Evolutionary conservation across 1,140 invertebrate species (phyloP), one percentile per base, ranked within the genome.

Genomic region (Drosophila orosa): DNA sequence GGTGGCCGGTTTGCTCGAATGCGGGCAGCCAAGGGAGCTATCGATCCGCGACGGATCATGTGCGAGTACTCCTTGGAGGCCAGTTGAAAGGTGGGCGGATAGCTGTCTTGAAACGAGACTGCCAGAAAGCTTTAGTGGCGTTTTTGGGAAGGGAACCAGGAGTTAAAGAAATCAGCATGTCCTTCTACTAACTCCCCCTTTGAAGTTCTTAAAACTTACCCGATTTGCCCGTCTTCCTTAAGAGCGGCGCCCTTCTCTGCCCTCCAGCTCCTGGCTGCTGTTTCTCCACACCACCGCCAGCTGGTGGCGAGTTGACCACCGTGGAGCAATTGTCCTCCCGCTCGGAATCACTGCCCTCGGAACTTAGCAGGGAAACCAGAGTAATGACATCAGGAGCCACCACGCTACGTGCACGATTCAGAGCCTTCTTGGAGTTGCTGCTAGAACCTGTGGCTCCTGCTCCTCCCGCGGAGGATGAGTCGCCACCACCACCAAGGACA

Each of bases 41-140:
- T 87, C 13, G 91, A 92, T 15, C 90, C 91, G 0, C 91, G 79
- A 2, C 91, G 73, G 29, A 92, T 78, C 81, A 92, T 92, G 59
- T 91, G 86, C 22, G 90, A 86, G 55, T 91, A 92, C 80, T 92
- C 91, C 75, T 87, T 92, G 54, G 83, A 83, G 50, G 90, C 77
- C 57, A 85, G 69, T 75, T 89, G 84, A 55, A 92, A 91, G 33
- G 86, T 90, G 56, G 82, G 79, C 67, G 81, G 80, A 74, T 92
- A 91, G 76, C 91, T 89, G 62, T 92, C 91, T 85, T 92, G 91
- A 83, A 92, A 92, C 59, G 91, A 92, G 60, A 92, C 91, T 92
- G 85, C 84, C 81, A 89, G 37, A 55, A 31, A 75, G 50, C 84
- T 80, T 85, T 85, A 90, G 81, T 66, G 47, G 15, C n/a, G 44